Conservation (phyloP, 2,888 invertebrate genomes). For the Drosophila maculinotata region DNA sequence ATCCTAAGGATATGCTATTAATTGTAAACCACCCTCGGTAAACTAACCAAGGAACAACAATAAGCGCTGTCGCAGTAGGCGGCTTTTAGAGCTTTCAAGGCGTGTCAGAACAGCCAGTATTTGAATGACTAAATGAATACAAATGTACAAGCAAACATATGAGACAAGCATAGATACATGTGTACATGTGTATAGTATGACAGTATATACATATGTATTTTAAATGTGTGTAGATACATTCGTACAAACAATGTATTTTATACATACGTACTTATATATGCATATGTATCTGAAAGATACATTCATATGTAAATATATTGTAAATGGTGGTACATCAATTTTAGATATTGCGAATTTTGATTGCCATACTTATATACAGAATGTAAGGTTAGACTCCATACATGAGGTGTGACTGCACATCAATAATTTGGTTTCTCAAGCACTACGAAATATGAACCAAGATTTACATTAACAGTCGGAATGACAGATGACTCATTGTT, state of each 20-base stretch:
- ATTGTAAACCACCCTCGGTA: too few species aligned
- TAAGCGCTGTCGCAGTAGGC: slow-evolving; percentile 29
- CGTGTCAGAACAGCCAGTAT: slow-evolving; percentile 43
- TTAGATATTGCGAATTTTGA: slow-evolving; percentile 4
- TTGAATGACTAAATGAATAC: slow-evolving; percentile 31
- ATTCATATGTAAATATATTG: not conserved
- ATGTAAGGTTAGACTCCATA: slow-evolving; percentile 13
- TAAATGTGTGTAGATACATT: too few species aligned
- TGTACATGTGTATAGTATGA: slow-evolving; percentile 4
- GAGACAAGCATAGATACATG: slow-evolving; percentile 20
- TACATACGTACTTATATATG: not conserved
- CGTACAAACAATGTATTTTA: not conserved
- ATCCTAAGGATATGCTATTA: too few species aligned
- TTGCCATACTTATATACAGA: not conserved
- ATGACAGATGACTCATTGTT: slow-evolving; percentile 39
- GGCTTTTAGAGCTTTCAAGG: slow-evolving; percentile 41
- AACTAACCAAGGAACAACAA: slow-evolving; percentile 12
- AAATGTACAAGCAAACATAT: slow-evolving; percentile 22
- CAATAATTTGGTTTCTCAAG: slow-evolving; percentile 14
- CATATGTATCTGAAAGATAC: slow-evolving; percentile 1
- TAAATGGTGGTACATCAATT: slow-evolving; percentile 9
- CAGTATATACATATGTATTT: not conserved
- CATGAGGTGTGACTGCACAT: slow-evolving; percentile 22
- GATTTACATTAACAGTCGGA: slow-evolving; percentile 38
- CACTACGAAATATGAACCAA: slow-evolving; percentile 37